These are phyloP conservation scores for Gavia stellata DNA, from an alignment of 2,113 vertebrate species.

Conservation along the genomic window DNA sequence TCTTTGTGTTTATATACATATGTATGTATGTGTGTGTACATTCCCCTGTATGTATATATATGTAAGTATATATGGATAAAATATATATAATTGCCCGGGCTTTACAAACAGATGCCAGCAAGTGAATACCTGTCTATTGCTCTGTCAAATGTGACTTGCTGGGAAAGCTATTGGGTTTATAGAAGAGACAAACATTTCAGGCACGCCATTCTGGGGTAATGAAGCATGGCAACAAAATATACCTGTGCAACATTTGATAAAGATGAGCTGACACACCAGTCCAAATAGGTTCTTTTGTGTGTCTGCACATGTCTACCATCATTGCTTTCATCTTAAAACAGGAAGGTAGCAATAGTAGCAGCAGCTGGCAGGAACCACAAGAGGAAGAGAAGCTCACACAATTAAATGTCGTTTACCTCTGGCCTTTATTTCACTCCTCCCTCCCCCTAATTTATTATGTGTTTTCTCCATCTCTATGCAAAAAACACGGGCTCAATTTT, in stretches of 20 bases:
- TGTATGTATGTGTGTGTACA: not conserved
- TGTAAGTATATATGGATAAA: not conserved
- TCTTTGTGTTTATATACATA: not conserved
- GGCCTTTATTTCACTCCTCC: slow-evolving; percentile 82
- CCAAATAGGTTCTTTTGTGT: slow-evolving; percentile 98
- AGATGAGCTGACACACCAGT: slow-evolving; percentile 98
- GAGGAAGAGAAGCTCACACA: slow-evolving; percentile 83
- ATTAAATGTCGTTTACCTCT: slow-evolving; percentile 84
- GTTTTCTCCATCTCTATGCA: slow-evolving; percentile 76
- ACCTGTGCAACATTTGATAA: slow-evolving; percentile 99
- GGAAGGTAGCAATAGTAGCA: slow-evolving; percentile 76
- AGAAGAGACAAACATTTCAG: slow-evolving; percentile 98
- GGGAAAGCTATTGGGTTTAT: slow-evolving; percentile 77
- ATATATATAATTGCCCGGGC: slow-evolving; percentile 63
- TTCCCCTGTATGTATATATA: not conserved
- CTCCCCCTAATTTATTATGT: slow-evolving; percentile 80
- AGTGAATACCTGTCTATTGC: slow-evolving; percentile 72
- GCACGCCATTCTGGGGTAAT: slow-evolving; percentile 96
- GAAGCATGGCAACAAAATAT: slow-evolving; percentile 98
- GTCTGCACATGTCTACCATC: slow-evolving; percentile 90
- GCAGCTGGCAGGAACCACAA: slow-evolving; percentile 86
- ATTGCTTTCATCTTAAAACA: slow-evolving; percentile 78
- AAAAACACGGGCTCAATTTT: slow-evolving; percentile 82
- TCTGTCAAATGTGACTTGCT: slow-evolving; percentile 76
- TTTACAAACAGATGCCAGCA: slow-evolving; percentile 68